Base-by-base conservation (phyloP, 2,113 vertebrate species). In the Polypterus senegalus region DNA sequence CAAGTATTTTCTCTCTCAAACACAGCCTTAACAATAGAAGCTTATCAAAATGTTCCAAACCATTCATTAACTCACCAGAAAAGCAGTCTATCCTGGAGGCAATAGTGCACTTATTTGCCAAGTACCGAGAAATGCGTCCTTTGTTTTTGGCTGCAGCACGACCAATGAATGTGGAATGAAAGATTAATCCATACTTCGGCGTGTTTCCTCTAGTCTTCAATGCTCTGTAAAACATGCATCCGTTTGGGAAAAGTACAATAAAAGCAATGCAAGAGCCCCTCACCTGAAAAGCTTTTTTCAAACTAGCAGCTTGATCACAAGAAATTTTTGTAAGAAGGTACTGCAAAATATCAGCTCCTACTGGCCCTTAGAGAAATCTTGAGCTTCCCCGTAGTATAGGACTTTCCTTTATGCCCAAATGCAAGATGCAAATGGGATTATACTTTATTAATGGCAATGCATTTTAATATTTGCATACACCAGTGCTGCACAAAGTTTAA, bases 161-260 rank as follows among this genome's bases (percentile, higher is more conserved):
- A 6, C 96, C 96, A 0, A 98, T 98, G 76, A 98, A 98, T 46
- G 96, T 98, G 0, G 96, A 98, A 76, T 98, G 96, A 81, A 98
- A 98, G 67, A 98, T 98, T 43, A 98, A 86, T 8, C 96, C 94
- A 0, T 98, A 98, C 69, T 98, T 98, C 3, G 96, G 96, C 1
- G 96, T 98, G 82, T 98, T 98, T 43, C 94, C 94, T 3, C 77
- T 80, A 0, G 92, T 96, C 82, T 98, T 98, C 69, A 98, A 71
- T 0, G 96, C 96, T 86, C 96, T 98, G 81, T 1, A 55, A 69
- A 63, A 27, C 27, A 27, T 27, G 27, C 27, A 27, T 8, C 7
- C 7, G 11, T 4, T 54, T 54, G 53, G 53, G 11, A 27, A 27
- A 27, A 27, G 27, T 27, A 27, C 27, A 27, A 27, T 27, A 27